A percentile compares a stretch with the other conserved stretches of the same genome.
Evolutionary conservation across 2,797 vertebrate genomes (phyloP).

Genomic region (Cynodonichthys magdalenae): DNA sequence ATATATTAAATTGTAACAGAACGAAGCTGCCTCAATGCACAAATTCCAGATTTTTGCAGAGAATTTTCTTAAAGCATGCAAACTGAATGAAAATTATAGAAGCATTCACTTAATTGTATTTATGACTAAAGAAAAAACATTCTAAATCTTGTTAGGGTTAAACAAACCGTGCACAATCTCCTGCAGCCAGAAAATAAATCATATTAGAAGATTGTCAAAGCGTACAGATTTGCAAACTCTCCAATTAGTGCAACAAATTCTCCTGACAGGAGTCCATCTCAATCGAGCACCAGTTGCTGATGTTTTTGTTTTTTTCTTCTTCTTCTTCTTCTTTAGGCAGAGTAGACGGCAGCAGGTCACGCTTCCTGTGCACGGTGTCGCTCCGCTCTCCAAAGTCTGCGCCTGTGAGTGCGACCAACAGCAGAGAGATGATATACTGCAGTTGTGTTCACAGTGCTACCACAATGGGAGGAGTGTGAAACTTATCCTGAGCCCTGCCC

Average conservation of each 20-base stretch:
- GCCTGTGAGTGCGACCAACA: slow-evolving; percentile 51
- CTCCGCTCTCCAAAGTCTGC: slow-evolving; percentile 38
- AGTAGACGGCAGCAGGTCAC: slow-evolving; percentile 15
- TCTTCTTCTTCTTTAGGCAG: not conserved
- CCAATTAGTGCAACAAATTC: slow-evolving; percentile 51
- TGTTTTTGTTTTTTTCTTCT: not conserved
- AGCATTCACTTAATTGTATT: not conserved
- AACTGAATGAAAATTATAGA: not conserved
- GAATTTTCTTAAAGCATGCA: not conserved
- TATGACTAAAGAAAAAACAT: not conserved
- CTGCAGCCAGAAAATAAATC: slow-evolving; percentile 28
- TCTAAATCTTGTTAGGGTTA: slow-evolving; percentile 1
- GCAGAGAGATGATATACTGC: slow-evolving; percentile 61
- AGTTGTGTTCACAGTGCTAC: slow-evolving; percentile 73
- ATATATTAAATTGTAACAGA: too few species aligned
- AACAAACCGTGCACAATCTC: slow-evolving; percentile 47
- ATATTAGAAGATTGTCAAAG: slow-evolving; percentile 40
- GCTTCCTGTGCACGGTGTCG: slow-evolving; percentile 41
- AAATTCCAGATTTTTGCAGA: not conserved
- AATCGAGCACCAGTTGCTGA: slow-evolving; percentile 58
- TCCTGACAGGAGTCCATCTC: slow-evolving; percentile 39
- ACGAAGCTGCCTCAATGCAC: not conserved
- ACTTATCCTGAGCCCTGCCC: slow-evolving; percentile 81
- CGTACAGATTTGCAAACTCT: slow-evolving; percentile 39
- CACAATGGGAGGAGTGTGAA: slow-evolving; percentile 85